Evolutionary conservation across 2,888 invertebrate species (phyloP).

Genomic region (Leptopilina syphax): DNA sequence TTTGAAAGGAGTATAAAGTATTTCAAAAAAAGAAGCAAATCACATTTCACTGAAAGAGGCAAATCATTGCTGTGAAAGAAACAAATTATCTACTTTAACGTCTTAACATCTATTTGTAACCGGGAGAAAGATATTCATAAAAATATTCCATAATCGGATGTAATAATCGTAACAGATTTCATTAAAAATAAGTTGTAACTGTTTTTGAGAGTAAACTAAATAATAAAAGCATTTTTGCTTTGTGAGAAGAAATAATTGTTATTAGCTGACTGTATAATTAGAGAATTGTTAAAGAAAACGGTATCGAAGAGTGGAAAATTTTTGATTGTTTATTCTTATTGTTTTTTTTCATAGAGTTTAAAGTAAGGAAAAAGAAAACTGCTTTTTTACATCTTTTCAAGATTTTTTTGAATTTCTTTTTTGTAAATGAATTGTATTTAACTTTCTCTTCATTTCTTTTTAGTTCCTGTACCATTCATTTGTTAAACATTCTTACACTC

Average conservation of each 20-base stretch:
- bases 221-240: neutral
- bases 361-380: too few relatives aligned
- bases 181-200: too few relatives aligned
- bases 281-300: neutral
- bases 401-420: too few relatives aligned
- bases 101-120: too few relatives aligned
- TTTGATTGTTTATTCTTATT: neutral
- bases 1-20: neutral
- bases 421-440: neutral
- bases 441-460: neutral
- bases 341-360: neutral
- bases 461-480: neutral
- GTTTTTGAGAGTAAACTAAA: neutral
- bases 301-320: neutral
- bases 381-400: too few relatives aligned
- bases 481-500: neutral
- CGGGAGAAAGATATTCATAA: too few relatives aligned
- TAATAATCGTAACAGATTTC: too few relatives aligned
- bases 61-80: neutral
- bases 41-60: neutral
- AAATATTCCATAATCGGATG: too few relatives aligned
- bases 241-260: neutral
- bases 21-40: too few relatives aligned
- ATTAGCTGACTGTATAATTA: constrained; percentile 3
- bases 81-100: neutral